Evolutionary conservation across 2,113 vertebrate genomes (phyloP), one percentile per base, ranked within the genome.

Genomic region (Typhlomys cinereus): DNA sequence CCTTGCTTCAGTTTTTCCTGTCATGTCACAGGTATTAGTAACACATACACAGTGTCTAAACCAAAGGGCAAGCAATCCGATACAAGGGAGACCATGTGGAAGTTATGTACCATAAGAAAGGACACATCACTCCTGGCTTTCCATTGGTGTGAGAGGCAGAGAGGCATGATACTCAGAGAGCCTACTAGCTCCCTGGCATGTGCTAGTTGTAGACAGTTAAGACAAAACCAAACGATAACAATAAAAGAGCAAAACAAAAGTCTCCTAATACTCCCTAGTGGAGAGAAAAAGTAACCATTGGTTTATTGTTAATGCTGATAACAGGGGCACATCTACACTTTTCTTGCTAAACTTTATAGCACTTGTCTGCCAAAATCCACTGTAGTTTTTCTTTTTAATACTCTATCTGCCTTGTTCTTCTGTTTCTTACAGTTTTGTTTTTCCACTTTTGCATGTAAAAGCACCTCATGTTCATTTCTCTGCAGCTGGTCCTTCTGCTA

Each of bases 381-480:
- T 21, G n/a, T 21, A n/a, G 9, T 17, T 7, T 88, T 81, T 89
- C 23, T 57, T 64, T 71, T 31, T 14, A 93, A 41, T 5, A 44
- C 18, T 9, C 91, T 89, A 62, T 82, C 76, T 67, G 57, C 7
- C 14, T 73, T 88, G 80, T 71, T 46, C 17, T 87, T 95, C 34
- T 50, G 48, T 90, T 86, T 88, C n/a, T 46, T 52, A 36, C 0
- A 79, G 2, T 27, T 54, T 41, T 61, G 41, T 74, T 57, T 21
- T 44, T 36, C 5, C 48, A 39, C 23, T 73, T 69, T 44, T 52
- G 8, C 25, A 11, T 62, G 91, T 88, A 59, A 59, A 87, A 90
- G 36, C 13, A 12, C 25, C 59, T 74, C 15, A 5, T 34, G 54
- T 90, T 57, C 52, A 34, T 21, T 64, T 85, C 83, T n/a, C 44